Base-by-base conservation (phyloP, 2,113 vertebrate genomes). In the Motacilla tschutschensis region DNA sequence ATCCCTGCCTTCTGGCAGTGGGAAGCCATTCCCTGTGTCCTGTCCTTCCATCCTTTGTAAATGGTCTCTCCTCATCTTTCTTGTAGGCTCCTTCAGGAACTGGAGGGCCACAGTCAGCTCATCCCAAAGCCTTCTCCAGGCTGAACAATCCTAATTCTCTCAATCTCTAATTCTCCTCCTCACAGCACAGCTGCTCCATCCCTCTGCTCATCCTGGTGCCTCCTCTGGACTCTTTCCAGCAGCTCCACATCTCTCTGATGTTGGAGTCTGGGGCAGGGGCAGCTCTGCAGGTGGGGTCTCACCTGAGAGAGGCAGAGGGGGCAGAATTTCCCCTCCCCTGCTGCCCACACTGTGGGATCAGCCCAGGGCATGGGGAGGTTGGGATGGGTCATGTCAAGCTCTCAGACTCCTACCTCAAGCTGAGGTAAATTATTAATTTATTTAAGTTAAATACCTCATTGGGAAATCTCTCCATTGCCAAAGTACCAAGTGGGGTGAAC, bases 201-300 rank as follows among this genome's bases (percentile, higher is more conserved):
- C 38, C 54, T n/a, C 4, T 10, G 4, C 7, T 12, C 40, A 62
- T 50, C 36, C 46, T 22, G 14, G 17, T 50, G 57, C 22, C 33
- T 71, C 7, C 28, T 53, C 28, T 81, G 55, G 58, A 2, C 9
- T 29, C 2, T 0, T 0, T 47, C 41, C 48, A 47, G 29, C 58
- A 55, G 29, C 35, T 77, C 64, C 35, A 62, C 0, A 0, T 31
- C 29, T 20, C 15, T 8, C 29, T 18, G 25, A 22, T 58, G 62
- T 13, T 40, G 33, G 20, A 2, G 2, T 17, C 67, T 35, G 17
- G 35, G 0, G 0, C 44, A 18, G 54, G 40, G 16, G 10, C 38
- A 76, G 63, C 38, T 67, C 33, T 67, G 46, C 28, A 40, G 81
- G 71, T 69, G 33, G 47, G 55, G 13, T 47, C 40, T 69, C 41